phyloP scores from a whole-genome alignment of 2,113 vertebrate species.

The Malaclemys terrapin region DNA sequence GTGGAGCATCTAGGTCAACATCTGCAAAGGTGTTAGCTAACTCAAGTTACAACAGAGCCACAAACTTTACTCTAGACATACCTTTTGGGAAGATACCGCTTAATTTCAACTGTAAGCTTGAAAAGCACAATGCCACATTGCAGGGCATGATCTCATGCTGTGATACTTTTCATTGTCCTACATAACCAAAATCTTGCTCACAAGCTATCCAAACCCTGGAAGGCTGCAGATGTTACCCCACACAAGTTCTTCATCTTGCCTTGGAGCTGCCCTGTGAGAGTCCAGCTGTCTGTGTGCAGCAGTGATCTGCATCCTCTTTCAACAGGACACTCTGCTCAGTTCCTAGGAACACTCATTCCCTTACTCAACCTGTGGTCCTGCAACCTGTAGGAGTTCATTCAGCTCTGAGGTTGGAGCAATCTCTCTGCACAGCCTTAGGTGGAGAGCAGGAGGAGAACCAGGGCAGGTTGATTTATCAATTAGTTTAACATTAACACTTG shows the following conservation, averaged over 20 bases:
- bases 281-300: too few relatives aligned
- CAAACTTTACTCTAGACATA: too few relatives aligned
- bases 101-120: neutral
- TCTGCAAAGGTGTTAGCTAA: neutral
- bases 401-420: neutral
- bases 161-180: neutral
- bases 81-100: too few relatives aligned
- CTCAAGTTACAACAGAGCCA: neutral
- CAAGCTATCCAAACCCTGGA: neutral
- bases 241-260: neutral
- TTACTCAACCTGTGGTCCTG: neutral
- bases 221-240: neutral
- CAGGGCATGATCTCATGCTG: neutral
- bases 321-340: neutral
- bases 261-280: too few relatives aligned
- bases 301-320: too few relatives aligned
- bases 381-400: too few relatives aligned
- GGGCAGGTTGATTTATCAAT: neutral
- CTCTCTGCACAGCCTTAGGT: neutral
- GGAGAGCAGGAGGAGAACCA: neutral
- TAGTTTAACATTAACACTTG: neutral
- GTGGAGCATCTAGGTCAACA: neutral
- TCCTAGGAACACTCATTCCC: neutral
- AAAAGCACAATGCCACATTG: neutral
- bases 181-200: neutral